phyloP scores from a whole-genome alignment of 2,888 invertebrate species.

The Noctuana brunneofusca region DNA sequence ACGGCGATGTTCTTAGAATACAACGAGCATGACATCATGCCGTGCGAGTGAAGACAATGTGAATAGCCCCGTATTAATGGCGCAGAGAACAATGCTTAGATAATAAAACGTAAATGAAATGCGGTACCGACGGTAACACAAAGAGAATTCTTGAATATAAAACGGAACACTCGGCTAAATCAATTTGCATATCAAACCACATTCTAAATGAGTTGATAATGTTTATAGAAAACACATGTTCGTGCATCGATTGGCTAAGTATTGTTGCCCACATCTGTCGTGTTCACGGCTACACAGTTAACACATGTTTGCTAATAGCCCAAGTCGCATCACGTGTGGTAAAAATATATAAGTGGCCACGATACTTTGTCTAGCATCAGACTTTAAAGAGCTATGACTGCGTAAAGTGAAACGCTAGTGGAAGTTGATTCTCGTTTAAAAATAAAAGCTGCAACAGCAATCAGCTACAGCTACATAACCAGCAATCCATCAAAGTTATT shows the following conservation, averaged over 20 bases:
- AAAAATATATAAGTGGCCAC: slow-evolving; percentile 41
- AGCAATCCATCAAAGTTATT: slow-evolving; percentile 42
- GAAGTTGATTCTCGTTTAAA: slow-evolving; percentile 26
- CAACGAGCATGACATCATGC: slow-evolving; percentile 59
- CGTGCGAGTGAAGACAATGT: slow-evolving; percentile 58
- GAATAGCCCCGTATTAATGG: slow-evolving; percentile 57
- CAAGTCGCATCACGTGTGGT: slow-evolving; percentile 53
- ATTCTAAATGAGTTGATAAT: slow-evolving; percentile 40
- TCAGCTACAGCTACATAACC: slow-evolving; percentile 42
- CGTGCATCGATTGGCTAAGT: slow-evolving; percentile 50
- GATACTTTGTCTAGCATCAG: slow-evolving; percentile 37
- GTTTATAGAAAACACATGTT: slow-evolving; percentile 48
- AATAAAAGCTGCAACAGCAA: slow-evolving; percentile 40
- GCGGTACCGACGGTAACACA: slow-evolving; percentile 42
- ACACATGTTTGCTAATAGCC: slow-evolving; percentile 64
- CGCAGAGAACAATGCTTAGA: slow-evolving; percentile 58
- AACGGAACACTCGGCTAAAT: slow-evolving; percentile 42
- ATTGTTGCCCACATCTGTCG: slow-evolving; percentile 53
- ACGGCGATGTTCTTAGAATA: slow-evolving; percentile 50
- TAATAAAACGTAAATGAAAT: slow-evolving; percentile 59
- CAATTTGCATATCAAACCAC: slow-evolving; percentile 30
- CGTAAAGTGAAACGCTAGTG: slow-evolving; percentile 11
- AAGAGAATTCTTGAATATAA: slow-evolving; percentile 39
- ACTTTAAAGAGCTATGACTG: slow-evolving; percentile 37
- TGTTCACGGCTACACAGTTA: slow-evolving; percentile 55